Base-by-base conservation (phyloP, 2,888 invertebrate species). In the Fragum sueziense region DNA sequence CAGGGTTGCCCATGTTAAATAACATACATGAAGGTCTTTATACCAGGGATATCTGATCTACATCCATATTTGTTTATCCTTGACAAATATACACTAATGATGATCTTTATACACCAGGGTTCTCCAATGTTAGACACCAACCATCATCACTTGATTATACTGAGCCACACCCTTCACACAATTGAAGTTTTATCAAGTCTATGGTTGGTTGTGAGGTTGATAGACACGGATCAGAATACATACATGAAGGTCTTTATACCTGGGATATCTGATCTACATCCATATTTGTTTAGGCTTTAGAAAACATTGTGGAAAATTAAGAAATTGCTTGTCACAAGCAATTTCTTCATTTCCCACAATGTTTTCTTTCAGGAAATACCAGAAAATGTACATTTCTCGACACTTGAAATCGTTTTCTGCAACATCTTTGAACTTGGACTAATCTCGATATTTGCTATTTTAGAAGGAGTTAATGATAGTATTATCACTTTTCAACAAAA, bases 31-130 rank as follows among this genome's bases (percentile, higher is more conserved):
- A 29, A 31, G 14, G 6, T 17, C 27, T 61, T 4, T n/a, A 31
- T 61, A 11, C 61, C 61, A 2, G 17, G 31, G 61, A 11, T 61
- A 59, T 20, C 77, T 71, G 14, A 20, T 68, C 27, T 62, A n/a
- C 76, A 79, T 31, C 78, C 73, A 0, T 6, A 79, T 25, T 29
- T 80, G 33, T 54, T 73, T 20, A 72, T 62, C 57, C 29, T 76
- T 14, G 78, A 73, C 37, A 57, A 20, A 29, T 61, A 80, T 14
- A 14, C 52, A 14, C n/a, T n/a, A n/a, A n/a, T n/a, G n/a, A n/a
- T n/a, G n/a, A n/a, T n/a, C n/a, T n/a, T n/a, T n/a, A n/a, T n/a
- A n/a, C n/a, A n/a, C n/a, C n/a, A n/a, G n/a, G n/a, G n/a, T n/a
- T n/a, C n/a, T n/a, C n/a, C 61, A 29, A 31, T 61, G 17, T n/a